Evolutionary conservation across 2,113 vertebrate genomes (phyloP).

Genomic region (Gobius niger): DNA sequence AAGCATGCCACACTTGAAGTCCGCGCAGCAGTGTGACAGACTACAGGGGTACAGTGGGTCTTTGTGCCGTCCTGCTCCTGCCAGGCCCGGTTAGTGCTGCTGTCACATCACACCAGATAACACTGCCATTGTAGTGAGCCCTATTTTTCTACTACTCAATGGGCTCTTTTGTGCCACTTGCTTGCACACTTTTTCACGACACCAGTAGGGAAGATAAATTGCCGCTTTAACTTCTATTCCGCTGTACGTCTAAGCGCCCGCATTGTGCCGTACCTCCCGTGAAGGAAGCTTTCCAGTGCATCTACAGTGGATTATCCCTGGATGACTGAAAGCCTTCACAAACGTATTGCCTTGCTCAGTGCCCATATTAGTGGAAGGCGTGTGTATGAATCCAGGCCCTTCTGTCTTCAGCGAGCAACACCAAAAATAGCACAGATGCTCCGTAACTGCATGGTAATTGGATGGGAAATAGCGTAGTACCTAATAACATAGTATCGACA

Average conservation of each 20-base stretch:
- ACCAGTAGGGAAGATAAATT: slow-evolving; percentile 63
- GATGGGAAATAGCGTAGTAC: too few species aligned
- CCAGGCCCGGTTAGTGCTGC: slow-evolving; percentile 77
- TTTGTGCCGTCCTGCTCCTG: slow-evolving; percentile 72
- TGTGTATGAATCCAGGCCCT: too few species aligned
- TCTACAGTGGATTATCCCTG: too few species aligned
- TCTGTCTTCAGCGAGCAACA: too few species aligned
- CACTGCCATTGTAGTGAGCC: slow-evolving; percentile 47
- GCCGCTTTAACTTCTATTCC: slow-evolving; percentile 7
- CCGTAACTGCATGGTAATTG: too few species aligned
- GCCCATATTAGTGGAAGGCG: too few species aligned
- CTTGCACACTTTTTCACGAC: slow-evolving; percentile 52
- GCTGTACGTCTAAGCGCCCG: background rate
- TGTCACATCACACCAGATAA: slow-evolving; percentile 70
- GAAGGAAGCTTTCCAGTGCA: too few species aligned
- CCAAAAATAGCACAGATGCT: too few species aligned
- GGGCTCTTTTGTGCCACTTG: slow-evolving; percentile 68
- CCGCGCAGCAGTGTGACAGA: slow-evolving; percentile 17
- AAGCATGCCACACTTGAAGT: background rate
- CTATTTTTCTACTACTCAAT: slow-evolving; percentile 67
- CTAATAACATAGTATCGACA: too few species aligned
- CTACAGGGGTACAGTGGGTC: slow-evolving; percentile 56
- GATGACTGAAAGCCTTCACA: too few species aligned
- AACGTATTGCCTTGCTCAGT: too few species aligned
- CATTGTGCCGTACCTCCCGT: background rate